Percentiles rank a stretch among this genome's conserved stretches.
These are phyloP conservation scores for Empis livida DNA, from an alignment of 2,888 invertebrate species.

Conservation along the genomic window DNA sequence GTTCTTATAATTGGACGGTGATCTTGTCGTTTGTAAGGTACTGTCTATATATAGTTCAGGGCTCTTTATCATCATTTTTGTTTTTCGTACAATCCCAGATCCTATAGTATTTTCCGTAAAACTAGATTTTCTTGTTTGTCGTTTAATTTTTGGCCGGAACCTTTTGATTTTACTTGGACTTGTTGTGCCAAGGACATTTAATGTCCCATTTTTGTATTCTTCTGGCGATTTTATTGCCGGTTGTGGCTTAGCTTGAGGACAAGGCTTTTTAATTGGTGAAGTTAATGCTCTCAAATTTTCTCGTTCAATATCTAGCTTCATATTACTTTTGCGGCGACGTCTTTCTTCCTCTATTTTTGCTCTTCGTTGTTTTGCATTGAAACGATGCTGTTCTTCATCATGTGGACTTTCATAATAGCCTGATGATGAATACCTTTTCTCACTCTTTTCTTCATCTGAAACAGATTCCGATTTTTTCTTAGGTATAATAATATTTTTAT, in stretches of 20 bases:
- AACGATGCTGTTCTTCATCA: slow-evolving; percentile 41
- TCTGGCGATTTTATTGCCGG: slow-evolving; percentile 26
- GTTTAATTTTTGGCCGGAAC: slow-evolving; percentile 34
- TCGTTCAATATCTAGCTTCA: slow-evolving; percentile 59
- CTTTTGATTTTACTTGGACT: slow-evolving; percentile 35
- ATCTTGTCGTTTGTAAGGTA: slow-evolving; percentile 16
- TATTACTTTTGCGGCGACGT: slow-evolving; percentile 56
- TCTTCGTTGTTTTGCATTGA: slow-evolving; percentile 20
- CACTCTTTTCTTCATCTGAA: slow-evolving; percentile 56
- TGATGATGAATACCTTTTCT: slow-evolving; percentile 54
- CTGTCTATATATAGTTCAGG: slow-evolving; percentile 8
- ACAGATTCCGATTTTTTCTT: slow-evolving; percentile 42
- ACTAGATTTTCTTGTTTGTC: slow-evolving; percentile 28
- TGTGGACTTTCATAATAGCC: slow-evolving; percentile 63
- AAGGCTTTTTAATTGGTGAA: slow-evolving; percentile 30
- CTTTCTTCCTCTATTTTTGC: slow-evolving; percentile 58
- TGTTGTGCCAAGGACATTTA: slow-evolving; percentile 21
- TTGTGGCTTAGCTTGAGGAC: slow-evolving; percentile 1
- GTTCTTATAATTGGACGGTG: slow-evolving; percentile 35
- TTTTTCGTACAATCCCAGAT: slow-evolving; percentile 1
- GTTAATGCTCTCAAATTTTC: slow-evolving; percentile 43
- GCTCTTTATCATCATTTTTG: slow-evolving; percentile 8
- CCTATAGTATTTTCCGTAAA: slow-evolving; percentile 18
- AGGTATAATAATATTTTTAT: slow-evolving; percentile 3
- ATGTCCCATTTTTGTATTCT: slow-evolving; percentile 16